Evolutionary conservation across 2,113 vertebrate species (phyloP), one percentile per base, ranked within the genome.

Genomic region (Athene noctua): DNA sequence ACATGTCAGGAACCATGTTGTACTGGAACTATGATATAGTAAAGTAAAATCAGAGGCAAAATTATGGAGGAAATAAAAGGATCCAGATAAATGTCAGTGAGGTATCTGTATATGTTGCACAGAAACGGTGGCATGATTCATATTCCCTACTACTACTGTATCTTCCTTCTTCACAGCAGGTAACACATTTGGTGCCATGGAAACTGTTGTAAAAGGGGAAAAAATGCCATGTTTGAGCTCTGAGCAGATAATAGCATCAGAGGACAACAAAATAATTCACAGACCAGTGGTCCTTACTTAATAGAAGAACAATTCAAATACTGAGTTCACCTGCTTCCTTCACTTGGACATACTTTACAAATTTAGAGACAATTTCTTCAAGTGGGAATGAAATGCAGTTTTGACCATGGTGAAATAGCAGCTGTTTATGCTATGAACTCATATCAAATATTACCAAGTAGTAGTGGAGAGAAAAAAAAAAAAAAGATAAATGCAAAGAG

Each of bases 41-140:
- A 47, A 77, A 38, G 16, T 34, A 40, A 74, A 80, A 63, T 25
- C 23, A 22, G 20, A 65, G 25, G 12, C 13, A 55, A 59, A 52
- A 79, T 19, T 21, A 22, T 8, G 73, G 15, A 86, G 27, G 36
- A 26, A 59, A 57, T 14, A 42, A 42, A 72, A 73, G 18, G 14
- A 61, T 38, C 12, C 29, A 23, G 21, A 51, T 36, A 38, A 34
- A 6, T 5, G 57, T 83, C 47, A 61, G 46, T 79, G 49, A 49
- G 46, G 94, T 98, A 99, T 99, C 99, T 97, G 98, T 98, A 84
- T 98, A 98, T 46, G 98, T 98, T 74, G 98, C 98, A 81, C 99
- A 99, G 66, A 98, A 98, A 61, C 96, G 95, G 90, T 99, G 98
- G 73, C 99, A 99, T 32, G 96, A 97, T 71, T 99, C 99, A 92